phyloP scores from a whole-genome alignment of 1,140 invertebrate genomes.

The Nasonia vitripennis region DNA sequence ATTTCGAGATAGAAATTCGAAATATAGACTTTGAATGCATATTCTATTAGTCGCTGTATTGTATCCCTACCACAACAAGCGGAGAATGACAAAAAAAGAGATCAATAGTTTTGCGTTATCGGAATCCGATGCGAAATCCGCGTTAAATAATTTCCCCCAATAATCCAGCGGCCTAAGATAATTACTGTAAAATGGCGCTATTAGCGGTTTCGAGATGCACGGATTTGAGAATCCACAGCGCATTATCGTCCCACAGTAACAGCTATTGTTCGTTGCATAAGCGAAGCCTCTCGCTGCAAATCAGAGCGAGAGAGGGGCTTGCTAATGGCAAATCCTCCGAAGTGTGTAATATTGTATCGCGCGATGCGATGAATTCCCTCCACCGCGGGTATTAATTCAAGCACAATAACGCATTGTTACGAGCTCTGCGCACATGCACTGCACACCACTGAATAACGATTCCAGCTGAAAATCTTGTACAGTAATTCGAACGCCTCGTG shows the following conservation, averaged over 20 bases:
- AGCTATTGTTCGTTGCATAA: background rate
- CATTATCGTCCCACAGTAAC: background rate
- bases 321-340: background rate
- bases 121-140: background rate
- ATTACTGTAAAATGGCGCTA: background rate
- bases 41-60: no score
- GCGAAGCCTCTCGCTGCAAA: background rate
- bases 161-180: background rate
- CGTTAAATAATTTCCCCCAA: background rate
- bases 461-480: background rate
- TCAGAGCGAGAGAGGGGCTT: background rate
- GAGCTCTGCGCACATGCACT: no score
- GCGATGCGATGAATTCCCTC: background rate
- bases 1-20: no score
- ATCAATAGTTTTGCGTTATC: no score
- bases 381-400: background rate
- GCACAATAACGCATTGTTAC: background rate
- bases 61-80: no score
- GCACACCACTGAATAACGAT: background rate
- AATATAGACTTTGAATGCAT: no score
- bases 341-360: background rate
- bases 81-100: no score
- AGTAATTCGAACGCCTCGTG: background rate
- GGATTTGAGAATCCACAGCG: background rate
- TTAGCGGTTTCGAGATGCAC: background rate